These are phyloP conservation scores for Zaprionus bogoriensis DNA, from an alignment of 2,888 invertebrate species.

Conservation along the genomic window DNA sequence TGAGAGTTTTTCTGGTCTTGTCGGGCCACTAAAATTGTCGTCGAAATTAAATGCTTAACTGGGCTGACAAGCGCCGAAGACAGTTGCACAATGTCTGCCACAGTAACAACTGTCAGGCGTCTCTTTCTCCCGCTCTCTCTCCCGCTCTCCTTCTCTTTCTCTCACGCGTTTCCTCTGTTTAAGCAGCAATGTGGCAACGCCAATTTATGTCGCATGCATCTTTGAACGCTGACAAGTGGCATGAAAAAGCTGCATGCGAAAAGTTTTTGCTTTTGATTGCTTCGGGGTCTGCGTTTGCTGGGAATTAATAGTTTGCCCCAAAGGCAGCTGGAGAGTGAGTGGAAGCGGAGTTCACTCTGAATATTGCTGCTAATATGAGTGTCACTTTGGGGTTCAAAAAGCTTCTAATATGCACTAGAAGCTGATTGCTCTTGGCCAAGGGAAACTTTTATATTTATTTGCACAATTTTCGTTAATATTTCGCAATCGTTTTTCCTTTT, in stretches of 20 bases:
- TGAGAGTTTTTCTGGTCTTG: constrained; percentile 30
- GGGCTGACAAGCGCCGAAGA: constrained; percentile 58
- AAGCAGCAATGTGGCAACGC: constrained; percentile 52
- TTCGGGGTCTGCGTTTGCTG: constrained; percentile 33
- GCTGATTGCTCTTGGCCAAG: neutral
- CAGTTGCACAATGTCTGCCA: constrained; percentile 69
- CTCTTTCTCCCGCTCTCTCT: neutral
- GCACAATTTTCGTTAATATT: neutral
- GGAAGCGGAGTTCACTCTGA: neutral
- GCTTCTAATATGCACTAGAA: neutral
- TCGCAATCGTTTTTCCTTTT: neutral
- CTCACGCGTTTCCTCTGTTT: constrained; percentile 1
- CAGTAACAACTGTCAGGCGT: constrained; percentile 35
- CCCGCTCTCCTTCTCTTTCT: neutral
- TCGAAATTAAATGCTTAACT: constrained; percentile 71
- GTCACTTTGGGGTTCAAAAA: neutral
- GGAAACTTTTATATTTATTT: neutral
- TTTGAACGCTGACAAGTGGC: constrained; percentile 50
- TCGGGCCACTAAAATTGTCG: constrained; percentile 67
- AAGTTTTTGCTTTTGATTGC: constrained; percentile 44
- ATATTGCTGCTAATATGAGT: constrained; percentile 4
- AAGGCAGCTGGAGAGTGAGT: neutral
- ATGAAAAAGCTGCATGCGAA: constrained; percentile 36
- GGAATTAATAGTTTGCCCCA: constrained; percentile 28
- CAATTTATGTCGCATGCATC: constrained; percentile 68